Evolutionary conservation across 2,888 invertebrate genomes (phyloP).

Genomic region (Diaphora mendica): DNA sequence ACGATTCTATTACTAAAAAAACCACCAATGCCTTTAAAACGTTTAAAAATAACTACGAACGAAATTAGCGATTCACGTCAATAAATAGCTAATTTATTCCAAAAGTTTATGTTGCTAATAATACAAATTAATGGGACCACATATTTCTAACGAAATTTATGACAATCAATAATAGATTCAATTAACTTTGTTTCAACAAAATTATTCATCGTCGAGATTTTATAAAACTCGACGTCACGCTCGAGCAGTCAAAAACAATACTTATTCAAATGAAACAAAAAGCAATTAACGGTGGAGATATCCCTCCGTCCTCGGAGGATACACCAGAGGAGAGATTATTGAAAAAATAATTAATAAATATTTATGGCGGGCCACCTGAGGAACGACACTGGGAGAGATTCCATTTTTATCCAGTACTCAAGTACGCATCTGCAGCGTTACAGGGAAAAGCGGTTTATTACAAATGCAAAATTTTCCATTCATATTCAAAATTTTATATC

Average conservation of each 20-base stretch:
- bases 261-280: slow-evolving; percentile 87
- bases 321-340: slow-evolving; percentile 83
- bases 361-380: slow-evolving; percentile 86
- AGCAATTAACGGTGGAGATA: slow-evolving; percentile 85
- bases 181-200: slow-evolving; percentile 72
- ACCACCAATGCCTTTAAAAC: not conserved
- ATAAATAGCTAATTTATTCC: slow-evolving; percentile 21
- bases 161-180: slow-evolving; percentile 70
- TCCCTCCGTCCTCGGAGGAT: slow-evolving; percentile 82
- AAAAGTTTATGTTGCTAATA: slow-evolving; percentile 30
- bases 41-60: not conserved
- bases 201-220: slow-evolving; percentile 82
- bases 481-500: slow-evolving; percentile 97
- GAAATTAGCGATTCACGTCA: not conserved
- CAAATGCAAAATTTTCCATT: slow-evolving; percentile 95
- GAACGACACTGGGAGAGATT: slow-evolving; percentile 74
- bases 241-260: slow-evolving; percentile 85
- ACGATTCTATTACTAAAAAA: not conserved
- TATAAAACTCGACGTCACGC: slow-evolving; percentile 78
- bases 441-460: slow-evolving; percentile 90
- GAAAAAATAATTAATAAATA: slow-evolving; percentile 87
- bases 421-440: slow-evolving; percentile 82
- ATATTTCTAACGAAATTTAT: slow-evolving; percentile 49
- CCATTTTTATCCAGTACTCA: slow-evolving; percentile 80
- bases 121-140: slow-evolving; percentile 37